These are phyloP conservation scores for Cyprinodon variegatus DNA, from an alignment of 2,113 vertebrate species.

Conservation along the genomic window DNA sequence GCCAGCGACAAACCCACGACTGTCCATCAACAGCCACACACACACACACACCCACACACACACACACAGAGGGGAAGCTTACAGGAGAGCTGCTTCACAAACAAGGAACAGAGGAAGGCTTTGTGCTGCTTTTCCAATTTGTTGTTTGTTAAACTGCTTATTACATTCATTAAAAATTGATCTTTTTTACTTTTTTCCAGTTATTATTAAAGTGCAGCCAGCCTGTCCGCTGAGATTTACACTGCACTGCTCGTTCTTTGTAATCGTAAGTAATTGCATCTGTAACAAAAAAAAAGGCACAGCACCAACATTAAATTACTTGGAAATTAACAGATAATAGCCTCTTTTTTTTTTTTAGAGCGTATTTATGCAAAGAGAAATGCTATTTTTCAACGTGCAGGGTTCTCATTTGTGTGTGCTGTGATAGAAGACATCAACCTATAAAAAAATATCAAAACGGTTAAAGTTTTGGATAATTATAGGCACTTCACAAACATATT, in stretches of 20 bases:
- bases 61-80: conserved; percentile 9
- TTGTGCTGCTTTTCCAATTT: conserved; percentile 56
- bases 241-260: conserved; percentile 29
- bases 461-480: conserved; percentile 68
- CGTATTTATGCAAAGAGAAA: conserved; percentile 64
- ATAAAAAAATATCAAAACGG: conserved; percentile 61
- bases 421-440: conserved; percentile 58
- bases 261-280: conserved; percentile 63
- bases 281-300: conserved; percentile 48
- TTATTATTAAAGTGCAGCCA: conserved; percentile 36
- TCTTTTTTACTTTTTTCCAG: conserved; percentile 47
- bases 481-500: conserved; percentile 59
- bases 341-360: conserved; percentile 57
- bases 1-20: conserved; percentile 74
- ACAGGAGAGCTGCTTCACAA: conserved; percentile 38
- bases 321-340: conserved; percentile 66
- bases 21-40: conserved; percentile 70
- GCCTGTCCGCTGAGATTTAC: conserved; percentile 51
- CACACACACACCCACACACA: conserved; percentile 19
- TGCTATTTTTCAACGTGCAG: conserved; percentile 21
- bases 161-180: conserved; percentile 59
- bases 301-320: conserved; percentile 68
- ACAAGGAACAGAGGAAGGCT: conserved; percentile 37
- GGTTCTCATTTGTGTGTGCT: conserved; percentile 37
- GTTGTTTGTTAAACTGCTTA: conserved; percentile 56